Evolutionary conservation across 2,797 vertebrate species (phyloP).

Genomic region (Cephalopachus bancanus): DNA sequence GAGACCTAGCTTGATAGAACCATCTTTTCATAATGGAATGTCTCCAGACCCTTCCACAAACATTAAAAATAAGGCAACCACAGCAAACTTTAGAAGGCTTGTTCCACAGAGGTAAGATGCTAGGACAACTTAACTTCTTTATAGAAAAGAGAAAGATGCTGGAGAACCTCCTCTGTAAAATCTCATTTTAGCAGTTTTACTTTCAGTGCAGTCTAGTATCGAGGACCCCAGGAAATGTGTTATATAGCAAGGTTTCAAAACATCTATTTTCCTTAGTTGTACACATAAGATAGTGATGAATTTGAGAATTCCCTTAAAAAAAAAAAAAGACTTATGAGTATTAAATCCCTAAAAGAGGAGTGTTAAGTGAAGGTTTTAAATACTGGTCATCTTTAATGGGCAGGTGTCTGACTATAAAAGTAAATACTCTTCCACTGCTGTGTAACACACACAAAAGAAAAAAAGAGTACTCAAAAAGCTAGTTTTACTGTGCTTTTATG

Average conservation of each 20-base stretch:
- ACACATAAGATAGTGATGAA: conserved; percentile 24
- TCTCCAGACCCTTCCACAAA: conserved; percentile 27
- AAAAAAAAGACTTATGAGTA: conserved; percentile 4
- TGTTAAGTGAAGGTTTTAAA: conserved; percentile 10
- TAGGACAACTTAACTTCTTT: conserved; percentile 57
- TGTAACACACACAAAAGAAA: neutral
- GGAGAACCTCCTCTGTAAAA: conserved; percentile 62
- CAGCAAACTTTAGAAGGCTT: conserved; percentile 48
- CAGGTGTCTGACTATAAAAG: conserved; percentile 45
- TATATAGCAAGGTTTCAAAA: conserved; percentile 45
- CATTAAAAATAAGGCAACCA: conserved; percentile 57
- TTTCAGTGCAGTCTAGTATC: conserved; percentile 35
- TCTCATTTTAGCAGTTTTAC: conserved; percentile 38
- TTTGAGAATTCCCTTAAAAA: conserved; percentile 24
- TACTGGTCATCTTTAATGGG: conserved; percentile 61
- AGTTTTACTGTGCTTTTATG: conserved; percentile 39
- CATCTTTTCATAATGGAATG: conserved; percentile 46
- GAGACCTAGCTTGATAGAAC: conserved; percentile 2
- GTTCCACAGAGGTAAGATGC: conserved; percentile 13
- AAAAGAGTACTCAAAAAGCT: conserved; percentile 33
- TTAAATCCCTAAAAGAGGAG: conserved; percentile 50
- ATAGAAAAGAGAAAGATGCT: conserved; percentile 64
- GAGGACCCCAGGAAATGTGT: conserved; percentile 44
- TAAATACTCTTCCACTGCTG: neutral
- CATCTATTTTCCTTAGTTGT: conserved; percentile 47